phyloP scores from a whole-genome alignment of 2,888 invertebrate genomes.

The Pristionchus arcanus region DNA sequence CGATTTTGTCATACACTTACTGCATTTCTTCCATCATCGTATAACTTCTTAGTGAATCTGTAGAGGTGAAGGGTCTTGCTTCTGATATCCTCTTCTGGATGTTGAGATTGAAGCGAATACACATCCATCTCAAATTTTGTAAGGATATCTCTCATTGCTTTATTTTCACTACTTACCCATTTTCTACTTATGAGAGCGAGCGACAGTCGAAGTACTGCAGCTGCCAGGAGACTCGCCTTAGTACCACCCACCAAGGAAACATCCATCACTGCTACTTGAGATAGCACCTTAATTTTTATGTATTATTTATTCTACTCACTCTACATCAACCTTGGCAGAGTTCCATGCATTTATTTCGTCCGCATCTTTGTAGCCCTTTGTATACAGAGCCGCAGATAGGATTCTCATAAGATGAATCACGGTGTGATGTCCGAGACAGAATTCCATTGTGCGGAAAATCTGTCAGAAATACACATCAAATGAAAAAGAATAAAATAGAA shows the following conservation, averaged over 20 bases:
- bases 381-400: constrained; percentile 20
- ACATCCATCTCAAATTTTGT: neutral
- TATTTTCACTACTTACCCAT: constrained; percentile 6
- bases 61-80: neutral
- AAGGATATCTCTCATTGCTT: neutral
- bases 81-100: neutral
- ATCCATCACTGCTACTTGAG: constrained; percentile 48
- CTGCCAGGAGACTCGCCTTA: constrained; percentile 26
- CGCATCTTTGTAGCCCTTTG: neutral
- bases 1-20: neutral
- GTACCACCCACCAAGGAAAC: constrained; percentile 17
- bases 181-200: constrained; percentile 9
- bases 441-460: constrained; percentile 21
- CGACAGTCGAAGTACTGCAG: constrained; percentile 27
- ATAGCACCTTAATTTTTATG: constrained; percentile 11
- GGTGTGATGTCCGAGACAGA: constrained; percentile 9
- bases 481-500: neutral
- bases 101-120: constrained; percentile 29
- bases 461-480: neutral
- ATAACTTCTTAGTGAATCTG: constrained; percentile 21
- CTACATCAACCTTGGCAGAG: neutral
- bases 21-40: neutral
- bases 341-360: constrained; percentile 30
- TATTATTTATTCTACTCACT: neutral
- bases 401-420: constrained; percentile 40